Percentiles rank a stretch among this genome's conserved stretches.
Conservation (phyloP, 2,888 invertebrate species). For the Rhamnusium bicolor region DNA sequence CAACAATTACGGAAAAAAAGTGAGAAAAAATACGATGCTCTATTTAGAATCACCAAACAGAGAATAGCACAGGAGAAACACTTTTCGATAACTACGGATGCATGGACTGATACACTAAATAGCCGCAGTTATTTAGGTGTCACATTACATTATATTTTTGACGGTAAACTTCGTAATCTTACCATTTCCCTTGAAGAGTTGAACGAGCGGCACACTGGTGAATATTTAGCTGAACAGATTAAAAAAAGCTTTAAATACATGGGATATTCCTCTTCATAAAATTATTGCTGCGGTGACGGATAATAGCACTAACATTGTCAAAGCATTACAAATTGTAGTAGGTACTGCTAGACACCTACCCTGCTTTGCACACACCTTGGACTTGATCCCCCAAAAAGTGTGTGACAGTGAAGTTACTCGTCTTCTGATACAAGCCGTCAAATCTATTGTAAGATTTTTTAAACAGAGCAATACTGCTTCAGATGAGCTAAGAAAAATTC, state of each 20-base stretch:
- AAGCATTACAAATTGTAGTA: slow-evolving; percentile 1
- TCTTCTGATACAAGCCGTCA: slow-evolving; percentile 36
- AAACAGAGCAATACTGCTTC: slow-evolving; percentile 54
- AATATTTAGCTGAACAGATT: slow-evolving; percentile 11
- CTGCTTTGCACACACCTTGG: slow-evolving; percentile 24
- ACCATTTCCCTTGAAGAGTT: neutral
- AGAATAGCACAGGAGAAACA: slow-evolving; percentile 1
- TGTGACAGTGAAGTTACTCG: slow-evolving; percentile 4
- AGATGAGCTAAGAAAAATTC: slow-evolving; percentile 53
- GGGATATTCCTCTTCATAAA: slow-evolving; percentile 2
- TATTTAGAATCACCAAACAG: slow-evolving; percentile 11
- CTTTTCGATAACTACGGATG: slow-evolving; percentile 23
- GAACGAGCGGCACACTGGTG: slow-evolving; percentile 7
- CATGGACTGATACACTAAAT: slow-evolving; percentile 30
- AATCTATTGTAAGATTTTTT: slow-evolving; percentile 52
- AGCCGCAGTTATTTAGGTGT: slow-evolving; percentile 22
- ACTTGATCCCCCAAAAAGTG: slow-evolving; percentile 30
- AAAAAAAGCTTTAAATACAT: neutral
- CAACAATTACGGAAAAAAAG: slow-evolving; percentile 2
- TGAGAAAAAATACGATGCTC: slow-evolving; percentile 20
- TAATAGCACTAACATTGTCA: slow-evolving; percentile 20
- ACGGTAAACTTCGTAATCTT: neutral
- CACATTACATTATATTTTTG: slow-evolving; percentile 14
- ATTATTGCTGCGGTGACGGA: slow-evolving; percentile 14
- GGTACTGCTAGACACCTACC: slow-evolving; percentile 8